Base-by-base conservation (phyloP, 64 coral and sea anemone species). In the Montipora capricornis region DNA sequence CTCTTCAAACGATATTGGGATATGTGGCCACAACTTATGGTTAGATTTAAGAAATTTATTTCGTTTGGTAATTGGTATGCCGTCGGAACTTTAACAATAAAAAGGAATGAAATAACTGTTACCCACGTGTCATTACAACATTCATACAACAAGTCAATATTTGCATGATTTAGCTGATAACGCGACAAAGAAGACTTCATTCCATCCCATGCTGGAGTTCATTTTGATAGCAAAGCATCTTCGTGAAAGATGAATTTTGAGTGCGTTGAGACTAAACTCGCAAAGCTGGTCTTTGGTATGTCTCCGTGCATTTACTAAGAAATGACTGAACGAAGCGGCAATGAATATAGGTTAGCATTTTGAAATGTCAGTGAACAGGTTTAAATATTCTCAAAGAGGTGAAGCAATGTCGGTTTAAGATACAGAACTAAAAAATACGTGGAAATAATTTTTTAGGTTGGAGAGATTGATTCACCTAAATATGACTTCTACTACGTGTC, bases 91-190 rank as follows among this genome's bases (percentile, higher is more conserved):
- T 24, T 49, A 8, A 49, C 19, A 8, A 57, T 57, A 57, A 50
- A 71, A 73, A 48, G 24, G 0, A 19, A 6, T 48, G 26, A 71
- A 4, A 24, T 71, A 29, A 17, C 10, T 14, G 45, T 20, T 49
- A 45, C 8, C 16, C 82, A 86, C 64, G 62, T 68, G 59, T 71
- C 47, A 24, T 68, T 3, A 10, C 46, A 20, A 1, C 14, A 48
- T 86, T 86, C 66, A 86, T 10, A 78, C 13, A 50, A 50, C 16
- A 71, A 86, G 64, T 86, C 19, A 86, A 86, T 86, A 86, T 86
- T 86, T 86, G 82, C 82, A 86, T 70, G 82, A 86, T 24, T 2
- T 5, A 19, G n/a, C 3, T 53, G 50, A 44, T 10, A 37, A 84
- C 66, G 46, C 45, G 66, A n/a, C 76, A 78, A 19, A 49, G 17